A percentile compares a stretch with the other conserved stretches of the same genome.
Conservation (phyloP, 2,888 invertebrate genomes). For the Rotaria macrura region DNA sequence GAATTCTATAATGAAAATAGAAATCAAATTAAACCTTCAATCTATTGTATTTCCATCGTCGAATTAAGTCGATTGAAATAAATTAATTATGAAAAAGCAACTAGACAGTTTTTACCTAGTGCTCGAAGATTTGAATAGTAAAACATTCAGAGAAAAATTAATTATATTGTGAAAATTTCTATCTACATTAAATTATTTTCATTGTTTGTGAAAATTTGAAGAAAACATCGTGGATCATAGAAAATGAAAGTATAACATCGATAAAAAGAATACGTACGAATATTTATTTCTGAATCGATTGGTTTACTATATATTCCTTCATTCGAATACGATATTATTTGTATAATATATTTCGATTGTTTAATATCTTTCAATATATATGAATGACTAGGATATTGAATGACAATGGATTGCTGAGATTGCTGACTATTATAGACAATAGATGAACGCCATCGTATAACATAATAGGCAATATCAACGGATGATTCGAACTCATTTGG, state of each 20-base stretch:
- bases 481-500: background rate
- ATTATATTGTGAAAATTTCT: too few species aligned
- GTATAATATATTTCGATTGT: background rate
- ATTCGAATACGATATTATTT: background rate
- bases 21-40: background rate
- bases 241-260: too few species aligned
- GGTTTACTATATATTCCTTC: background rate
- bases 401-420: background rate
- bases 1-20: background rate
- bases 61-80: too few species aligned
- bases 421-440: slow-evolving; percentile 1
- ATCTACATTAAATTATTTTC: too few species aligned
- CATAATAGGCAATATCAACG: background rate
- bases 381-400: background rate
- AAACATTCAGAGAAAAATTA: too few species aligned
- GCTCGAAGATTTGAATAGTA: too few species aligned
- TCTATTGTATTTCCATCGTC: too few species aligned
- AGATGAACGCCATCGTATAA: background rate
- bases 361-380: background rate
- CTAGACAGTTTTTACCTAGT: too few species aligned
- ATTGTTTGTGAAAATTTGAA: too few species aligned
- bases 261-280: background rate
- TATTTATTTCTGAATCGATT: background rate
- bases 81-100: too few species aligned
- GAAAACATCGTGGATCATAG: too few species aligned